phyloP scores from a whole-genome alignment of 2,113 vertebrate genomes.

The Notarius quadriscutis region DNA sequence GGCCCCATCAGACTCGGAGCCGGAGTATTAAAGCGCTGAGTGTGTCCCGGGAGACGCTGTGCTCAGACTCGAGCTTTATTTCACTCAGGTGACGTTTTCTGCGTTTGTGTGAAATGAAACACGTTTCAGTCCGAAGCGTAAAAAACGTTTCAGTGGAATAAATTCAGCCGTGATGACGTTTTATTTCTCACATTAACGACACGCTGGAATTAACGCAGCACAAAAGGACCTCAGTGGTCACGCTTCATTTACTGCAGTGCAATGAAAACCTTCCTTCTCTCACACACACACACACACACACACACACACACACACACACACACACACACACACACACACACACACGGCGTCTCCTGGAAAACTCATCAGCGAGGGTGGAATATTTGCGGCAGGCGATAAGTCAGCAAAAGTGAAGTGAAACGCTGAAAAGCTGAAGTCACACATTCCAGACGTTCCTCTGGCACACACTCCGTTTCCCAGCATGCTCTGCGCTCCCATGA shows the following conservation, averaged over 20 bases:
- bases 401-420: conserved; percentile 50
- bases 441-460: conserved; percentile 46
- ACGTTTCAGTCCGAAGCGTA: neutral
- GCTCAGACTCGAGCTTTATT: neutral
- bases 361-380: conserved; percentile 52
- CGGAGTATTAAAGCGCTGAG: too few species aligned
- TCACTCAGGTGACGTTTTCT: neutral
- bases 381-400: conserved; percentile 55
- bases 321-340: conserved; percentile 15
- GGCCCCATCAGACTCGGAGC: too few species aligned
- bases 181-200: conserved; percentile 41
- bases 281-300: neutral
- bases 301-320: conserved; percentile 22
- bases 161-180: conserved; percentile 21
- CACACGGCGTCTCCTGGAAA: conserved; percentile 37
- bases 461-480: conserved; percentile 20
- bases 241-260: conserved; percentile 32
- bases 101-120: conserved; percentile 7
- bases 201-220: conserved; percentile 30
- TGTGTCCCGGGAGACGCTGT: too few species aligned
- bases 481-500: conserved; percentile 33
- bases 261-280: neutral
- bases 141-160: conserved; percentile 10
- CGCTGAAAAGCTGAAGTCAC: conserved; percentile 54
- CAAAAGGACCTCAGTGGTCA: conserved; percentile 20